phyloP scores from a whole-genome alignment of 2,888 invertebrate genomes.

The Sceliomorpha sp. region DNA sequence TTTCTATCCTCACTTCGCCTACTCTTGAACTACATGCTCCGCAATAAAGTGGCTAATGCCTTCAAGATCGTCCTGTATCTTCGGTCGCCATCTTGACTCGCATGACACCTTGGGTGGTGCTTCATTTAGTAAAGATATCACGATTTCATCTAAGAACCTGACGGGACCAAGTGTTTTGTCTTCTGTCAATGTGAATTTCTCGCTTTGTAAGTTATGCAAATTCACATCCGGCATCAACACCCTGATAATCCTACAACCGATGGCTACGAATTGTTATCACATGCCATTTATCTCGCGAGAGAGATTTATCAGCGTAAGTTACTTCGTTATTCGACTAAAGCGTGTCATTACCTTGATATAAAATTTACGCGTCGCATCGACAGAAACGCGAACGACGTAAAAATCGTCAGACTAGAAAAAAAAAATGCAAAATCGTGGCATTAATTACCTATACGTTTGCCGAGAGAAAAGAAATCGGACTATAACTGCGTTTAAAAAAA shows the following conservation, averaged over 20 bases:
- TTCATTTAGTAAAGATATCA: conserved; percentile 72
- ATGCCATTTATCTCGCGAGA: conserved; percentile 5
- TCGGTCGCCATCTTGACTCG: conserved; percentile 69
- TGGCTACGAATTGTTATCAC: conserved; percentile 20
- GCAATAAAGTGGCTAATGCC: conserved; percentile 72
- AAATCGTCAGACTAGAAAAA: too few relatives aligned
- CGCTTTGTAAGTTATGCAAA: conserved; percentile 60
- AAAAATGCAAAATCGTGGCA: too few relatives aligned
- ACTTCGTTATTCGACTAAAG: background rate
- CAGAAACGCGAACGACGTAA: too few relatives aligned
- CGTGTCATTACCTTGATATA: too few relatives aligned
- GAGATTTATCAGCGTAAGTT: background rate
- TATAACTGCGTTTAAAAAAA: too few relatives aligned
- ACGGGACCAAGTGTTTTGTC: conserved; percentile 64
- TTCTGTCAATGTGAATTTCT: conserved; percentile 67
- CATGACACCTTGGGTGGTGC: conserved; percentile 77
- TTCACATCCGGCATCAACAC: conserved; percentile 41
- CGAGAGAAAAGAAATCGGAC: too few relatives aligned
- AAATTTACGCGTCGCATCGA: too few relatives aligned
- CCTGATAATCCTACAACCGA: conserved; percentile 10
- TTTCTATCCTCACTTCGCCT: conserved; percentile 8
- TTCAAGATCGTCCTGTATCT: conserved; percentile 67
- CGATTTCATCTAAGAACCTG: conserved; percentile 64
- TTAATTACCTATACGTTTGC: too few relatives aligned
- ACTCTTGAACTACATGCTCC: conserved; percentile 35